Conservation (phyloP, 1,140 invertebrate species). For the Zophobas morio region DNA sequence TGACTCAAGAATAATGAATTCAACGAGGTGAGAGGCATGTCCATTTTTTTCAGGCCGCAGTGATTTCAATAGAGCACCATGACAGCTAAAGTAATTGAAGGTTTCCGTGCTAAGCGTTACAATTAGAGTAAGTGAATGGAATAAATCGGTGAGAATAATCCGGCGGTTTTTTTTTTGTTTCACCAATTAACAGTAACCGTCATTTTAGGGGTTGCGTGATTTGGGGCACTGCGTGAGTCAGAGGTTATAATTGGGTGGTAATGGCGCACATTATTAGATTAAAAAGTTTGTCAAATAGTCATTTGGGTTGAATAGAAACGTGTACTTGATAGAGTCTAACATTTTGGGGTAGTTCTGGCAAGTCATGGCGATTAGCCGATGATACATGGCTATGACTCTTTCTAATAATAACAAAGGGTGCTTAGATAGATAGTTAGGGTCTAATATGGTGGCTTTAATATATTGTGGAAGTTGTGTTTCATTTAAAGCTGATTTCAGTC, state of each 20-base stretch:
- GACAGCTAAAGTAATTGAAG: slow-evolving; percentile 17
- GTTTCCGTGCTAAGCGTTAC: neutral
- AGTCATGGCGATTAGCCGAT: neutral
- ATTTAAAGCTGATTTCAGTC: too few species aligned
- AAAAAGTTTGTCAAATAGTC: slow-evolving; percentile 11
- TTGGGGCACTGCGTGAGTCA: neutral
- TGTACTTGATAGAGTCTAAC: neutral
- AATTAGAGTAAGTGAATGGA: slow-evolving; percentile 1
- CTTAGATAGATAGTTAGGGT: too few species aligned
- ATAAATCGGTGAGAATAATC: slow-evolving; percentile 7
- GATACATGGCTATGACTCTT: neutral
- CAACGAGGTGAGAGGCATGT: slow-evolving; percentile 18
- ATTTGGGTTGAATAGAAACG: slow-evolving; percentile 5
- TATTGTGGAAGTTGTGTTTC: too few species aligned
- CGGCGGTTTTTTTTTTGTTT: neutral
- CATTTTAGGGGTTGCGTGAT: neutral
- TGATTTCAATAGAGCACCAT: slow-evolving; percentile 9
- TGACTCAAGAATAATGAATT: slow-evolving; percentile 13
- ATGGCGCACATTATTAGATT: slow-evolving; percentile 4
- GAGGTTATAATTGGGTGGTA: neutral
- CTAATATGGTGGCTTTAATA: too few species aligned
- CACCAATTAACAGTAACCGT: slow-evolving; percentile 2
- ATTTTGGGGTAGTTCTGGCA: neutral
- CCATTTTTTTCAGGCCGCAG: neutral
- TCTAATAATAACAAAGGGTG: neutral